Evolutionary conservation across 2,888 invertebrate genomes (phyloP), one percentile per base, ranked within the genome.

Genomic region (Orthonevra nobilis): DNA sequence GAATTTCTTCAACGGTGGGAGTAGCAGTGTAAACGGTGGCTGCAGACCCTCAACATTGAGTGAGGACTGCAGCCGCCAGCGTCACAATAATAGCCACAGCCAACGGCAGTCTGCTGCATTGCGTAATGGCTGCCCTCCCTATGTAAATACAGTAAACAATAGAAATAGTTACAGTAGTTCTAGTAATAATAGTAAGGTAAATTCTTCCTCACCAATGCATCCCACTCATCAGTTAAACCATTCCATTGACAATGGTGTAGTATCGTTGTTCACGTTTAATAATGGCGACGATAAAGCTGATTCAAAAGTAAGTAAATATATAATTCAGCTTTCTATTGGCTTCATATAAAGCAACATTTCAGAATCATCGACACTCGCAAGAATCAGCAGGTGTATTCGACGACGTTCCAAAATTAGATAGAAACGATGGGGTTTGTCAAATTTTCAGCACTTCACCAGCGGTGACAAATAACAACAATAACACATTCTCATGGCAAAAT

Each of bases 1-100:
- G 66, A 83, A 83, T 84, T 84, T 83, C 81, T 84, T 82, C 61
- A 82, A 82, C 38, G 82, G 58, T 74, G 72, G 54, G 20, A 50
- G 34, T 23, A 61, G 54, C 30, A 68, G 70, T 58, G 56, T 44
- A 7, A 56, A 36, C 20, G 63, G 66, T 70, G 64, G 70, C 74
- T 68, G 66, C 48, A 77, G 42, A 69, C 58, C 66, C 54, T 64
- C 23, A 66, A 28, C 7, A 14, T 14, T 34, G 2, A 5, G 10
- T 44, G 74, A 79, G 26, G 81, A 60, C 44, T 81, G 74, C 77
- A 83, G 74, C 81, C 77, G 74, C 81, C 81, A 73, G 73, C 69
- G 26, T 17, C 54, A 54, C n/a, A 64, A 40, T 17, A 69, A 61
- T 50, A 44, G 48, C 54, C 61, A 66, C 56, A 79, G 81, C 70